Evolutionary conservation across 2,888 invertebrate species (phyloP).

Genomic region (Hedya salicella): DNA sequence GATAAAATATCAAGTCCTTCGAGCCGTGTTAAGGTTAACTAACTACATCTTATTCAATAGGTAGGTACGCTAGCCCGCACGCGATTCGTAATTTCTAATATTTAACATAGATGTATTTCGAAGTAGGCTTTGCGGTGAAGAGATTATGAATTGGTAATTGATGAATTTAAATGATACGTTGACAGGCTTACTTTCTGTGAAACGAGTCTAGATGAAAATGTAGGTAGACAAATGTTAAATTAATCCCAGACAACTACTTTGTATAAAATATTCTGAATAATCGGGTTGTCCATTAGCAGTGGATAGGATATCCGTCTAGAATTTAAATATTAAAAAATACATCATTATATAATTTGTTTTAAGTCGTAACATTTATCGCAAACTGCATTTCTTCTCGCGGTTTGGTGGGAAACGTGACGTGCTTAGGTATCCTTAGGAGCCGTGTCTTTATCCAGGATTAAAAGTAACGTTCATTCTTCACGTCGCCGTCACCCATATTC

Average conservation of each 20-base stretch:
- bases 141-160: neutral
- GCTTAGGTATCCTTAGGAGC: too few species aligned
- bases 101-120: too few species aligned
- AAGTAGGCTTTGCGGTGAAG: neutral
- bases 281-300: neutral
- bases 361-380: too few species aligned
- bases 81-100: neutral
- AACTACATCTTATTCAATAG: neutral
- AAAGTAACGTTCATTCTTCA: too few species aligned
- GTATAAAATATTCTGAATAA: neutral
- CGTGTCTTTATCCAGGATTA: too few species aligned
- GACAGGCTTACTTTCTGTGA: neutral
- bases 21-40: neutral
- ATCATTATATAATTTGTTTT: neutral
- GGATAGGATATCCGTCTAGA: neutral
- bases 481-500: too few species aligned
- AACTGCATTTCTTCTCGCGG: too few species aligned
- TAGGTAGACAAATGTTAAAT: neutral
- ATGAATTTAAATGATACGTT: constrained; percentile 4
- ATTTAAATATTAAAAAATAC: neutral
- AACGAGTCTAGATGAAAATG: constrained; percentile 10
- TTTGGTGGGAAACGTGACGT: too few species aligned
- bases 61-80: too few species aligned
- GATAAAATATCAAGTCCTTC: constrained; percentile 19
- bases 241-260: neutral